Percentiles rank a stretch among this genome's conserved stretches.
These are phyloP conservation scores for Geodia barretti DNA, from an alignment of 37 sponge, comb jelly and placozoan genomes.

Conservation along the genomic window DNA sequence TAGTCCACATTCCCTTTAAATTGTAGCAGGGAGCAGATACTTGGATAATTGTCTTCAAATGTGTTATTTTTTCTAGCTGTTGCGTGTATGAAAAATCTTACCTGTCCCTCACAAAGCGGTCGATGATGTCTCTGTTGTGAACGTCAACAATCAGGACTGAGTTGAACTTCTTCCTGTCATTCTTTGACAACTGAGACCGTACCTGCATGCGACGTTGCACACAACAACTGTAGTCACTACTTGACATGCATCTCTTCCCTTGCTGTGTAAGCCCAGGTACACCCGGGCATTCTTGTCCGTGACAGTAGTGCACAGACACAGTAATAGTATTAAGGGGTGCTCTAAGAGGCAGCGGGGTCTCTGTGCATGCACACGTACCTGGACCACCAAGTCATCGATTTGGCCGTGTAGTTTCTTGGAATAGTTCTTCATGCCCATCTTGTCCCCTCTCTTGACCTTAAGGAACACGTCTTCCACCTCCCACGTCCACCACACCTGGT, in stretches of 20 bases:
- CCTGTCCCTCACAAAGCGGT: constrained; percentile 98
- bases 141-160: constrained; percentile 97
- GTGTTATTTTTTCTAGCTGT: too few species aligned
- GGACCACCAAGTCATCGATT: constrained; percentile 94
- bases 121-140: constrained; percentile 98
- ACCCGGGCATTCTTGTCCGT: too few species aligned
- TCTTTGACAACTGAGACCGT: constrained; percentile 91
- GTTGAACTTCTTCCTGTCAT: constrained; percentile 99
- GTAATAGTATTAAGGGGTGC: neutral
- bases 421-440: constrained; percentile 98
- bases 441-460: constrained; percentile 98
- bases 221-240: too few species aligned
- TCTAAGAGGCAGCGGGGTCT: too few species aligned
- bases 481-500: constrained; percentile 99
- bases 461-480: constrained; percentile 99
- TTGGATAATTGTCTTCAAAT: too few species aligned
- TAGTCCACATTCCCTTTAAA: too few species aligned
- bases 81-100: constrained; percentile 36
- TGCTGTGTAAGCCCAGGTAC: too few species aligned
- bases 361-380: too few species aligned
- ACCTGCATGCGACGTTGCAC: constrained; percentile 69
- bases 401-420: constrained; percentile 93
- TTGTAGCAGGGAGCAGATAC: too few species aligned
- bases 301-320: too few species aligned
- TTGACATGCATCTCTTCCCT: too few species aligned